phyloP scores from a whole-genome alignment of 1,140 invertebrate genomes.

The Achatina immaculata region DNA sequence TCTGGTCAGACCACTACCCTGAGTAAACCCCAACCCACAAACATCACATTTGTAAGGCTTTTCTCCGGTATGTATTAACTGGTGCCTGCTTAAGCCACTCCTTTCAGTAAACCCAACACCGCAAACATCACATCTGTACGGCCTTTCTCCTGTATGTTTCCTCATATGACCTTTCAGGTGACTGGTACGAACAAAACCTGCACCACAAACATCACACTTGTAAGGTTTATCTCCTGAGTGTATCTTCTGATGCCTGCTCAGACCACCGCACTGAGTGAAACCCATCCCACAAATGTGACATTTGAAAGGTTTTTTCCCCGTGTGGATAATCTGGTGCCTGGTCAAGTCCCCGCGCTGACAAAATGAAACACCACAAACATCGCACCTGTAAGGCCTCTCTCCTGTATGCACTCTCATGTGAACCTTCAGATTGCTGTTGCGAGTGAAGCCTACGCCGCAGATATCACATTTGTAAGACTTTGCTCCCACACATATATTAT shows the following conservation, averaged over 20 bases:
- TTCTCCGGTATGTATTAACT: background rate
- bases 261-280: background rate
- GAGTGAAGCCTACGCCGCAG: background rate
- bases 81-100: background rate
- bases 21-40: background rate
- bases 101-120: background rate
- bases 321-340: background rate
- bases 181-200: background rate
- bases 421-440: background rate
- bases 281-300: background rate
- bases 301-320: background rate
- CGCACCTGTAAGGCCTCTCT: background rate
- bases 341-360: background rate
- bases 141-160: constrained; percentile 6
- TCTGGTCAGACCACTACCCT: background rate
- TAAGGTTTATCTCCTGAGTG: constrained; percentile 6
- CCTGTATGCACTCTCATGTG: background rate
- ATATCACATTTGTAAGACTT: background rate
- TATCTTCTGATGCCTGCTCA: background rate
- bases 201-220: constrained; percentile 5
- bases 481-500: background rate
- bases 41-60: constrained; percentile 7
- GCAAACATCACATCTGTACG: background rate
- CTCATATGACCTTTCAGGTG: background rate
- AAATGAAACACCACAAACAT: background rate